Base-by-base conservation (phyloP, 2,888 invertebrate genomes). In the Syrphus vitripennis region DNA sequence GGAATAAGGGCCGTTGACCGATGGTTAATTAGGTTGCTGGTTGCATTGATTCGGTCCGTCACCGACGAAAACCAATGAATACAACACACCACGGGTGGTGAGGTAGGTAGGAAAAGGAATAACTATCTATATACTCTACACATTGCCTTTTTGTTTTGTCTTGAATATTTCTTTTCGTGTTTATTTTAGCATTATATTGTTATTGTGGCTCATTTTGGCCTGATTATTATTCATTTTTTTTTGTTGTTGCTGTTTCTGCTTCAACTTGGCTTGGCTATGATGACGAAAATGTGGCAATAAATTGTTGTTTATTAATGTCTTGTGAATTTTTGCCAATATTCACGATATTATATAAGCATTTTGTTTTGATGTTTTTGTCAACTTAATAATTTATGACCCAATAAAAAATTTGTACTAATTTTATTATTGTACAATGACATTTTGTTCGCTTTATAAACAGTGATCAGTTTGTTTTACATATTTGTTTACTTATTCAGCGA, bases 1-100 rank as follows among this genome's bases (percentile, higher is more conserved):
- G 69, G 63, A 70, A 74, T 77, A 86, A 86, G 86, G 86, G 82
- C 82, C 86, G 86, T 82, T 86, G 86, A 86, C 86, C 86, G 86
- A 86, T 74, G 82, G 82, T 82, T 86, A 86, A 86, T 86, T 86
- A 82, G 86, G 86, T 86, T 86, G 86, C 86, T 53, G 86, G 72
- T 86, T 86, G 86, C 86, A 86, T 86, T 77, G 86, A 86, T 86
- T 82, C 86, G 82, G 69, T 82, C 77, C 82, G 86, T 82, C 86
- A 82, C 82, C 70, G 77, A 55, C 70, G 55, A 48, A 19, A 34
- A 45, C 42, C 55, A 70, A 70, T 42, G 55, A 40, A n/a, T 53
- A 40, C 19, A 50, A 24, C 24, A 42, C 65, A 40, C 70, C 1
- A 55, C 70, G 55, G 29, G 55, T 70, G 37, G 70, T 70, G 70